Base-by-base conservation (phyloP, 2,888 invertebrate species). In the Tetramorium bicarinatum region DNA sequence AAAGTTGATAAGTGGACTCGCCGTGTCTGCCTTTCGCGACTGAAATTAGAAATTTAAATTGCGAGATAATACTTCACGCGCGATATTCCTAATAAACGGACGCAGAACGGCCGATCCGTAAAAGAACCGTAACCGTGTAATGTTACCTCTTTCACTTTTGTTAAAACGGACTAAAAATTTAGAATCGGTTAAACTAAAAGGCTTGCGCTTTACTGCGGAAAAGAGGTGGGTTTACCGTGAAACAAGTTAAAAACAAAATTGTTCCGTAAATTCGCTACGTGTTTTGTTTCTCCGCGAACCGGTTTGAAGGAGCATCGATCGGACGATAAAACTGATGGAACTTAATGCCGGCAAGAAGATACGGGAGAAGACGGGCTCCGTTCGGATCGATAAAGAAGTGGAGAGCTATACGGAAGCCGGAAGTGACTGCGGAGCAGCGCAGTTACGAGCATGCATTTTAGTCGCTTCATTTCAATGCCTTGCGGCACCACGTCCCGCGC, bases 381-480 rank as follows among this genome's bases (percentile, higher is more conserved):
- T 49, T 41, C n/a, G 44, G 76, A 85, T 81, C 85, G 83, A 87
- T 80, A 83, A 75, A 84, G 87, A 85, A 75, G 72, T 64, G 25
- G 83, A 80, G 74, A 85, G 69, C 72, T 74, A 71, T 83, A 87
- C 71, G 54, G 72, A 84, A 72, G 72, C 74, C 75, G 74, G 61
- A 81, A 87, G 81, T 71, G 87, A 84, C 83, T 87, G 82, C 81
- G 87, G 86, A 86, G 87, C 77, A 85, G 82, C 83, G 56, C 56
- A 29, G 84, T 85, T 83, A 86, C 83, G 85, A 87, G 87, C 88
- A 92, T 92, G 92, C 91, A 92, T 92, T 92, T 92, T 92, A 92
- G 91, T 92, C 87, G 92, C 89, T 92, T 92, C 92, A 91, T 92
- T 92, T 91, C 83, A 80, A 88, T 76, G n/a, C 84, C 85, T 82